Percentiles rank a stretch among this genome's conserved stretches.
Conservation (phyloP, 2,797 vertebrate species). For the Manis crassicaudata region DNA sequence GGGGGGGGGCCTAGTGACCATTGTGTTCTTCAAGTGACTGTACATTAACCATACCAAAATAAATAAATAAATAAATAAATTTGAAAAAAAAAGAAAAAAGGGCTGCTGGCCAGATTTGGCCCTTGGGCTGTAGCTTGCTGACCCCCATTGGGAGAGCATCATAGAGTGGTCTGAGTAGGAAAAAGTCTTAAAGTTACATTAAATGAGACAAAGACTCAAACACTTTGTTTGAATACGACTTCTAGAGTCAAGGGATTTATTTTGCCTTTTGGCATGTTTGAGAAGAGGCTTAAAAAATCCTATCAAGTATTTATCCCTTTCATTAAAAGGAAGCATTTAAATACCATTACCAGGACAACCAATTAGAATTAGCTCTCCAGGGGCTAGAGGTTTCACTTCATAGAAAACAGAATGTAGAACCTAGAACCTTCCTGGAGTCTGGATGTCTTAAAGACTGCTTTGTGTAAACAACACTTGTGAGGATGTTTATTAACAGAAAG, state of each 20-base stretch:
- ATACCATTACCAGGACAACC: background rate
- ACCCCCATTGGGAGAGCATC: background rate
- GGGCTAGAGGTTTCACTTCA: background rate
- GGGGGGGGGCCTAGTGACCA: too few species aligned
- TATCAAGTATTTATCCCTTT: background rate
- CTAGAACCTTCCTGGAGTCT: slow-evolving; percentile 2
- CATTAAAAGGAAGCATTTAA: background rate
- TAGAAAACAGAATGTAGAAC: background rate
- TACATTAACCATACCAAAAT: background rate
- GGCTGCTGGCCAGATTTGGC: background rate
- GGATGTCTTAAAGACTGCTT: background rate
- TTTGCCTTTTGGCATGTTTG: background rate
- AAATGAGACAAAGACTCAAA: background rate
- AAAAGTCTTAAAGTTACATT: background rate
- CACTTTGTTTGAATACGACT: background rate
- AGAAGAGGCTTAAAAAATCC: background rate
- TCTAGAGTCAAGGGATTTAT: background rate
- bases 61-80: background rate
- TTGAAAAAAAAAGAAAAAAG: background rate
- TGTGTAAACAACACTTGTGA: background rate
- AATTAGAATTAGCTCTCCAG: background rate
- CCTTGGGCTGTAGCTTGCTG: background rate
- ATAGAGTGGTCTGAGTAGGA: background rate
- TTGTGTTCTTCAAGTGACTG: too few species aligned
- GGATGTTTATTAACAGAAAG: background rate